phyloP scores from a whole-genome alignment of 1,140 invertebrate genomes.

The Littorina saxatilis region DNA sequence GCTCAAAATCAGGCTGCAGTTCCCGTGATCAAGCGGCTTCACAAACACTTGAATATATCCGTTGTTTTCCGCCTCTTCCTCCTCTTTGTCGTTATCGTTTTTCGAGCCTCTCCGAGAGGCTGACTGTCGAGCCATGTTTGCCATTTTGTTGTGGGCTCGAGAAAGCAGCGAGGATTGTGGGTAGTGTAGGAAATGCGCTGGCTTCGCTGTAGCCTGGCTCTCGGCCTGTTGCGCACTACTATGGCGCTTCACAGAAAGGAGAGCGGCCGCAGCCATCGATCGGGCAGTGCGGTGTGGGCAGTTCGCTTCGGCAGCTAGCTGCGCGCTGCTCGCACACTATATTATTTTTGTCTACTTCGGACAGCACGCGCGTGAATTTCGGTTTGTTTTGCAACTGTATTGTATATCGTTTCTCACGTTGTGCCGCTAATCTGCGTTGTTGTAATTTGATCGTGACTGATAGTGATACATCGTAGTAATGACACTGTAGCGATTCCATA shows the following conservation, averaged over 20 bases:
- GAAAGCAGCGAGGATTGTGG: slow-evolving; percentile 44
- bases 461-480: background rate
- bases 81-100: slow-evolving; percentile 71
- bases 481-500: no score
- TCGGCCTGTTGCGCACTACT: background rate
- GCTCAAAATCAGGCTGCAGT: slow-evolving; percentile 63
- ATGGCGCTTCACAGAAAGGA: background rate
- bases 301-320: background rate
- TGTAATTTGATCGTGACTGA: background rate
- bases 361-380: background rate
- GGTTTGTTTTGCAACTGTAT: background rate
- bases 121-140: slow-evolving; percentile 60
- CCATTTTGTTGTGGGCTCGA: slow-evolving; percentile 59
- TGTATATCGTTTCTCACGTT: background rate
- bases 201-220: background rate
- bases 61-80: slow-evolving; percentile 69
- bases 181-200: slow-evolving; percentile 37
- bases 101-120: slow-evolving; percentile 66
- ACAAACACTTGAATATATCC: slow-evolving; percentile 72
- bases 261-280: background rate
- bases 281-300: background rate
- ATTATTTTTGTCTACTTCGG: no score
- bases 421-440: no score
- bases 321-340: background rate
- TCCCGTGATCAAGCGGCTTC: slow-evolving; percentile 71